Conservation (phyloP, 2,888 invertebrate species). For the Mayetiola destructor region DNA sequence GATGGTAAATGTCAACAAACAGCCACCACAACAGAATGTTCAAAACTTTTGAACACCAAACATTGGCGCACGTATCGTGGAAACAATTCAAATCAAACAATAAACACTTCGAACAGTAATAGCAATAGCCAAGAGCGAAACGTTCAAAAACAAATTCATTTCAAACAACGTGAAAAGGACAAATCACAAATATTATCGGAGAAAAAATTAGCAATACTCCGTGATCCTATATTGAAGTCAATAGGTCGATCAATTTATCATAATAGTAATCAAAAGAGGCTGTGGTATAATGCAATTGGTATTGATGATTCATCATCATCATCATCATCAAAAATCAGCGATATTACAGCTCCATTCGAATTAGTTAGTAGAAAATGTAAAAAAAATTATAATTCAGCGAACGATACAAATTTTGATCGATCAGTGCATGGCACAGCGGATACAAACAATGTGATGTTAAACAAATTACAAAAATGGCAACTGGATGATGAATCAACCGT, state of each 20-base stretch:
- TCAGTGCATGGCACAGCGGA: not conserved
- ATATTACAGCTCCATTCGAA: not conserved
- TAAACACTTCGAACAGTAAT: too few species aligned
- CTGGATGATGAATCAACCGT: not conserved
- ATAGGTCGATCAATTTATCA: slow-evolving; percentile 21
- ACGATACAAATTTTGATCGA: not conserved
- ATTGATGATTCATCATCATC: slow-evolving; percentile 16
- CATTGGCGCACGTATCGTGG: slow-evolving; percentile 1
- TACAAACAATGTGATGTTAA: slow-evolving; percentile 6
- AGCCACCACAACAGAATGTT: not conserved
- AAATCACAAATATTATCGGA: slow-evolving; percentile 13
- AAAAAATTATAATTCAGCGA: not conserved
- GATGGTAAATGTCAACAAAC: not conserved
- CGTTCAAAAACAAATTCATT: slow-evolving; percentile 18
- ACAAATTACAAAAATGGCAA: slow-evolving; percentile 10
- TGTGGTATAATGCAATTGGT: slow-evolving; percentile 17
- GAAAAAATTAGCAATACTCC: slow-evolving; percentile 17
- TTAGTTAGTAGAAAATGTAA: not conserved
- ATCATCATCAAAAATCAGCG: not conserved
- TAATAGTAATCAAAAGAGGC: slow-evolving; percentile 15
- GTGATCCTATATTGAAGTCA: slow-evolving; percentile 21
- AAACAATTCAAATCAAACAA: too few species aligned
- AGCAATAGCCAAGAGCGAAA: slow-evolving; percentile 16
- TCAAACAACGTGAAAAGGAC: slow-evolving; percentile 18
- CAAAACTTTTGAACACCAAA: not conserved